A percentile compares a stretch with the other conserved stretches of the same genome.
Conservation (phyloP, 2,113 vertebrate species). For the Bubo bubo region DNA sequence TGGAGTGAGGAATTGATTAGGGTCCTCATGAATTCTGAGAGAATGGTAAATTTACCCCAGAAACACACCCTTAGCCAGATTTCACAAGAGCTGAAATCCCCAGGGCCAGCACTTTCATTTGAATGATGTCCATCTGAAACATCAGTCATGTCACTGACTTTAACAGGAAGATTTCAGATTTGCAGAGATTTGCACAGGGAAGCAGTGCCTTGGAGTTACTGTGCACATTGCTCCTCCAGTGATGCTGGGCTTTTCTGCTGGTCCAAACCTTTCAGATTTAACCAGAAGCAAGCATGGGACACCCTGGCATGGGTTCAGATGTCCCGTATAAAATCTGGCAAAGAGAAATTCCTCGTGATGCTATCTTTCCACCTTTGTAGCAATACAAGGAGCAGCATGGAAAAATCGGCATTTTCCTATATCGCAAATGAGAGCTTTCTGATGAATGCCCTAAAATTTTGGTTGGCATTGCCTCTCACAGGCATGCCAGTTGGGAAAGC, state of each 20-base stretch:
- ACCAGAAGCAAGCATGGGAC: not conserved
- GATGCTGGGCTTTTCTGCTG: not conserved
- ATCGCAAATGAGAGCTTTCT: not conserved
- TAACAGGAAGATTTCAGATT: not conserved
- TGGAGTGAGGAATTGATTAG: not conserved
- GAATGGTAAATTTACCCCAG: not conserved
- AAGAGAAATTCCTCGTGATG: not conserved
- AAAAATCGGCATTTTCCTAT: not conserved
- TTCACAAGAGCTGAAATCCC: not conserved
- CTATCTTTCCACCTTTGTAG: not conserved
- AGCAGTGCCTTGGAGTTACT: accelerated
- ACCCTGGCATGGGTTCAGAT: not conserved
- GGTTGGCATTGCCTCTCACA: not conserved
- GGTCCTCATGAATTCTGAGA: accelerated
- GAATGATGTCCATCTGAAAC: not conserved
- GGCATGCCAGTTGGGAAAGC: not conserved
- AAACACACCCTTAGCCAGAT: not conserved
- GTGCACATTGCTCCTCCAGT: not conserved
- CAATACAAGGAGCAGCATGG: not conserved
- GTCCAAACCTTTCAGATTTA: not conserved
- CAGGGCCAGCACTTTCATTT: not conserved
- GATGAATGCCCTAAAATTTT: not conserved
- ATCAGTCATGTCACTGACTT: not conserved
- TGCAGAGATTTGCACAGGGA: not conserved
- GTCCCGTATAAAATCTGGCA: not conserved